These are phyloP conservation scores for Flexamia atlantica DNA, from an alignment of 2,888 invertebrate genomes.

Conservation along the genomic window DNA sequence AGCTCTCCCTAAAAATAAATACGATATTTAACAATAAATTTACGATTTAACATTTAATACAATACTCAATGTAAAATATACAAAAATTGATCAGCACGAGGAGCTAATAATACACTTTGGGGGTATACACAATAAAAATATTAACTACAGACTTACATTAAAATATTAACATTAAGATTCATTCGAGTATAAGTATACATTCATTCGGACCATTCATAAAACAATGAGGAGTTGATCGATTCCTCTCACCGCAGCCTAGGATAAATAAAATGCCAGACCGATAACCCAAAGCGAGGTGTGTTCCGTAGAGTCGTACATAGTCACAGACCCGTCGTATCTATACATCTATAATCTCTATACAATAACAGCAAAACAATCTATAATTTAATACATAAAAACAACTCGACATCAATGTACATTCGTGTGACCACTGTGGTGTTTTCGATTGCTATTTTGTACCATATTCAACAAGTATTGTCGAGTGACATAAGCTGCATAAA, in stretches of 20 bases:
- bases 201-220: not conserved
- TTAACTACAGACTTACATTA: slow-evolving; percentile 8
- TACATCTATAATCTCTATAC: slow-evolving; percentile 13
- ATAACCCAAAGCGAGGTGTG: slow-evolving; percentile 51
- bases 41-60: slow-evolving; percentile 22
- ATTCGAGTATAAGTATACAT: not conserved
- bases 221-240: not conserved
- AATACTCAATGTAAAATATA: slow-evolving; percentile 15
- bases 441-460: slow-evolving; percentile 61
- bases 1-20: slow-evolving; percentile 35
- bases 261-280: slow-evolving; percentile 8
- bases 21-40: slow-evolving; percentile 13
- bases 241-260: slow-evolving; percentile 8
- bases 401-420: slow-evolving; percentile 11
- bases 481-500: slow-evolving; percentile 2
- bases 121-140: not conserved
- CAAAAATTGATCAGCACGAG: not conserved
- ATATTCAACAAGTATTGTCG: slow-evolving; percentile 44
- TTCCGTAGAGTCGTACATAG: slow-evolving; percentile 36
- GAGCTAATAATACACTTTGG: slow-evolving; percentile 21
- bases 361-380: slow-evolving; percentile 36
- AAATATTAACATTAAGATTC: slow-evolving; percentile 1
- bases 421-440: slow-evolving; percentile 50
- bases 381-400: slow-evolving; percentile 34
- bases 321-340: slow-evolving; percentile 2